These are phyloP conservation scores for Mus caroli DNA, from an alignment of 2,797 vertebrate species.

Conservation along the genomic window DNA sequence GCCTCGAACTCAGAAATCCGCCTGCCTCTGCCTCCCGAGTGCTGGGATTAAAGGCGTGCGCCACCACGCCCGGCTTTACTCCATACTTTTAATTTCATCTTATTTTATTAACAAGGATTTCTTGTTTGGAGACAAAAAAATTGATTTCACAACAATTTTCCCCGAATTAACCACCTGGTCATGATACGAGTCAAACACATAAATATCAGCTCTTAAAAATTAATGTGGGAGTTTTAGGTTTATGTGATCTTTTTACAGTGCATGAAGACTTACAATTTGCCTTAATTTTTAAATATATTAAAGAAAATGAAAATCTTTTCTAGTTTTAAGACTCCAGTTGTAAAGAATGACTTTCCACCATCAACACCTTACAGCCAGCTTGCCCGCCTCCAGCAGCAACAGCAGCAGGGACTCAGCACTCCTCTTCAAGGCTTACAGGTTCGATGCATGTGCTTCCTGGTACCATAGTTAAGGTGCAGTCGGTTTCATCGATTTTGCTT, in stretches of 20 bases:
- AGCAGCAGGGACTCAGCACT: slow-evolving; percentile 84
- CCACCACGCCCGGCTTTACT: too few relatives aligned
- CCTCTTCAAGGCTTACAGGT: slow-evolving; percentile 89
- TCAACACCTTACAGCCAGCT: slow-evolving; percentile 89
- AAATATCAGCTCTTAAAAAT: slow-evolving; percentile 29
- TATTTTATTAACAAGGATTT: slow-evolving; percentile 58
- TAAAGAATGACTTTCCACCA: slow-evolving; percentile 88
- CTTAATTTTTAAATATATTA: slow-evolving; percentile 29
- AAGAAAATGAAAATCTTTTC: slow-evolving; percentile 53
- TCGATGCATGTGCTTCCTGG: slow-evolving; percentile 48
- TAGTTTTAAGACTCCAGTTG: slow-evolving; percentile 92
- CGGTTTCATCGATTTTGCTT: slow-evolving; percentile 37
- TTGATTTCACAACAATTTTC: slow-evolving; percentile 51
- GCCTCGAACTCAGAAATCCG: too few relatives aligned
- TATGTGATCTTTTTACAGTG: slow-evolving; percentile 21
- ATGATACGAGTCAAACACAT: background rate
- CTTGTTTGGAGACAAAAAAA: background rate
- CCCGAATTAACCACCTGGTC: slow-evolving; percentile 45
- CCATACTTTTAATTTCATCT: slow-evolving; percentile 45
- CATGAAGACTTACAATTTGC: slow-evolving; percentile 34
- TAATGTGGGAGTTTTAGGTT: slow-evolving; percentile 22
- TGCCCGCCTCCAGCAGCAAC: slow-evolving; percentile 79
- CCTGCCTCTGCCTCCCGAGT: too few relatives aligned
- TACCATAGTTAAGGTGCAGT: background rate
- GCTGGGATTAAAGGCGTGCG: too few relatives aligned